Conservation (phyloP, 2,888 invertebrate genomes). For the Fissipunctia ypsillon region DNA sequence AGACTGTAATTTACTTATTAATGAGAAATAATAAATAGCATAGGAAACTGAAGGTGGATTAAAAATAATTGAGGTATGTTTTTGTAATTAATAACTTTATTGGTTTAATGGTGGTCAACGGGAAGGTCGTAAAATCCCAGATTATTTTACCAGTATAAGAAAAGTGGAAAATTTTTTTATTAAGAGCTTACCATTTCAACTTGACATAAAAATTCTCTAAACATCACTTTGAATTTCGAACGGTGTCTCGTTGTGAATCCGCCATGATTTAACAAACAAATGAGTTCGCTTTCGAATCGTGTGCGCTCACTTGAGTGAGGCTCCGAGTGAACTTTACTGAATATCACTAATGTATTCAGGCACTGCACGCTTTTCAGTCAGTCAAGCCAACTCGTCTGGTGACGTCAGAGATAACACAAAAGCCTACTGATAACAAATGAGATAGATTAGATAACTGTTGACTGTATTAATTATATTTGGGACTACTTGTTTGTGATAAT, state of each 20-base stretch:
- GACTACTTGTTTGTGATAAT: constrained; percentile 19
- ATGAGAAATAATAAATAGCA: constrained; percentile 18
- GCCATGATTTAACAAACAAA: neutral
- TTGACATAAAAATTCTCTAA: neutral
- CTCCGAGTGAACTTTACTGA: neutral
- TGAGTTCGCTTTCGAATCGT: neutral
- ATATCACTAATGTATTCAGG: neutral
- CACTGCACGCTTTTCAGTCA: neutral
- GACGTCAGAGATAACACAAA: constrained; percentile 50
- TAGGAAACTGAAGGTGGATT: neutral
- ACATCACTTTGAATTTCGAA: neutral
- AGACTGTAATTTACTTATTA: constrained; percentile 16
- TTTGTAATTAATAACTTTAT: neutral
- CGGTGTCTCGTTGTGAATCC: neutral
- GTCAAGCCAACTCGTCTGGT: neutral
- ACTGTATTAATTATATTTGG: constrained; percentile 24
- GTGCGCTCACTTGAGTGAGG: neutral
- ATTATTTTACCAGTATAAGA: neutral
- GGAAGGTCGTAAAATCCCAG: neutral
- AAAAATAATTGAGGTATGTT: neutral
- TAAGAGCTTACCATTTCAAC: too few relatives aligned
- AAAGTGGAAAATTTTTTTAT: neutral
- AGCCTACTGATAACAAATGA: too few relatives aligned
- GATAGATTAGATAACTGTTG: constrained; percentile 24
- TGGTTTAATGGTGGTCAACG: neutral